These are phyloP conservation scores for Thymelicus sylvestris DNA, from an alignment of 2,888 invertebrate species.

Conservation along the genomic window DNA sequence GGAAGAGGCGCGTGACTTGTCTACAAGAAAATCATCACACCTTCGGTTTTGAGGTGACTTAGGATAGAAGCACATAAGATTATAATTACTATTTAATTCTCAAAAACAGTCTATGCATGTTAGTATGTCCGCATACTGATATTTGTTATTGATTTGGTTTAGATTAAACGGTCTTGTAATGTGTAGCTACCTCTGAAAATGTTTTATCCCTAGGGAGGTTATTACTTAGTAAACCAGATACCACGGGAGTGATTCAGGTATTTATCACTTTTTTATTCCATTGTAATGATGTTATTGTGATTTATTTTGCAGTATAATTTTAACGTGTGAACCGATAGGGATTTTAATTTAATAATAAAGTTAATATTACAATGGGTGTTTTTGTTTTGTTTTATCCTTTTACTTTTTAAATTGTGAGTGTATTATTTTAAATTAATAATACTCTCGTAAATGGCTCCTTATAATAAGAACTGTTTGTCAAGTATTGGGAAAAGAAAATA, in stretches of 20 bases:
- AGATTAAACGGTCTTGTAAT: slow-evolving; percentile 63
- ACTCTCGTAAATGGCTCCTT: too few species aligned
- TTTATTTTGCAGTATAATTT: slow-evolving; percentile 61
- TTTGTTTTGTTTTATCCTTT: slow-evolving; percentile 44
- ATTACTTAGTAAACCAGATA: slow-evolving; percentile 72
- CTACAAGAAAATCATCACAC: slow-evolving; percentile 41
- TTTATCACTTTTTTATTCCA: slow-evolving; percentile 74
- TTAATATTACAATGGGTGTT: slow-evolving; percentile 27
- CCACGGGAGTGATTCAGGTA: slow-evolving; percentile 81
- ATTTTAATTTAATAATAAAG: slow-evolving; percentile 61
- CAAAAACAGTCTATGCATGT: slow-evolving; percentile 66
- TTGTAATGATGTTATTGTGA: slow-evolving; percentile 63
- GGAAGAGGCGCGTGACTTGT: slow-evolving; percentile 48
- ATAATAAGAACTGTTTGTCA: too few species aligned
- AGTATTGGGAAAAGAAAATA: too few species aligned
- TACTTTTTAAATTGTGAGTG: too few species aligned
- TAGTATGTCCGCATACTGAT: slow-evolving; percentile 57
- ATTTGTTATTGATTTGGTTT: slow-evolving; percentile 63
- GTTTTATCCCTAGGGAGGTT: slow-evolving; percentile 68
- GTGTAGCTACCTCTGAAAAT: slow-evolving; percentile 69
- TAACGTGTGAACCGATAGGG: slow-evolving; percentile 66
- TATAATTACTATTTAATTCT: slow-evolving; percentile 53
- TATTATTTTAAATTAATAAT: too few species aligned
- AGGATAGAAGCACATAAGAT: slow-evolving; percentile 68
- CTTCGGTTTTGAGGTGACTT: slow-evolving; percentile 78